A percentile compares a stretch with the other conserved stretches of the same genome.
phyloP scores from a whole-genome alignment of 2,113 vertebrate species.

The Pomatostomus ruficeps region DNA sequence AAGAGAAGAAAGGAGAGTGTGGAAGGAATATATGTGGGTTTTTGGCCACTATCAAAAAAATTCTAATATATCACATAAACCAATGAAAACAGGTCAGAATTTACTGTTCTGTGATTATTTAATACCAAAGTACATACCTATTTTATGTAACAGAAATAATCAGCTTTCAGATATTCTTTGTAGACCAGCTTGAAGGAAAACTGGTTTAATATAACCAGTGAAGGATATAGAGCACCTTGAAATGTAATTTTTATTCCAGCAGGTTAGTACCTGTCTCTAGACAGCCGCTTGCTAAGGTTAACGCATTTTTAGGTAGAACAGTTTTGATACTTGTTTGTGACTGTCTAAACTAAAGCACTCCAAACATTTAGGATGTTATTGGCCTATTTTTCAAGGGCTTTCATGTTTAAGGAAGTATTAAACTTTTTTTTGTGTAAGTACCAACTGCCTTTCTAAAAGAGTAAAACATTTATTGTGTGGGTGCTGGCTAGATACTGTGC shows the following conservation, averaged over 20 bases:
- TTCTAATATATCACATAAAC: neutral
- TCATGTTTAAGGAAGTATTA: neutral
- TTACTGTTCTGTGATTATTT: neutral
- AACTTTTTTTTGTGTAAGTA: neutral
- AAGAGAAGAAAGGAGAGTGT: neutral
- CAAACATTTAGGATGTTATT: neutral
- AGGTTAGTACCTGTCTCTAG: neutral
- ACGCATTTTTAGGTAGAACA: neutral
- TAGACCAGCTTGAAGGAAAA: neutral
- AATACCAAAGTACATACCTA: neutral
- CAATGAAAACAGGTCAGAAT: neutral
- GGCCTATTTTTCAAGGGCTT: neutral
- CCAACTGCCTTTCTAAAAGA: neutral
- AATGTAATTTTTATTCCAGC: neutral
- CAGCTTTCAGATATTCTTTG: neutral
- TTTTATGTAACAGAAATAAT: neutral
- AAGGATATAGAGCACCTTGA: neutral
- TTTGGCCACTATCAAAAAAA: neutral
- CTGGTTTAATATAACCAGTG: neutral
- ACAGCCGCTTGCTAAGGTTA: neutral
- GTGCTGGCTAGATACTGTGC: neutral
- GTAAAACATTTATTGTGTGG: neutral
- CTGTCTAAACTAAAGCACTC: neutral
- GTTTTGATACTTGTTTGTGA: neutral
- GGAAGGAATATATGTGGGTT: neutral